phyloP scores from a whole-genome alignment of 2,113 vertebrate species.

The Grammomys surdaster region DNA sequence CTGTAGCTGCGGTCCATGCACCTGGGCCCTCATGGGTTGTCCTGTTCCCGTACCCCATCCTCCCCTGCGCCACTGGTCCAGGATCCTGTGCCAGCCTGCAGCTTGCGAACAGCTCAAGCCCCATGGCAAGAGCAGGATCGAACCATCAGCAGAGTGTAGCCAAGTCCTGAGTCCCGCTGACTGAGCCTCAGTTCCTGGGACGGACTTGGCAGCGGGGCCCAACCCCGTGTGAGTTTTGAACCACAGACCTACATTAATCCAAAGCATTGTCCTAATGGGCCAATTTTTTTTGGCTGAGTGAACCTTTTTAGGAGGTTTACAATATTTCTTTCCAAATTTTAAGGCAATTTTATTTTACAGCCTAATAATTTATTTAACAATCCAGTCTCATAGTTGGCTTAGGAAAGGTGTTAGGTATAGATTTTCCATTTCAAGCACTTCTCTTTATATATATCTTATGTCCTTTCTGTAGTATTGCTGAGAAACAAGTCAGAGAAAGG shows the following conservation, averaged over 20 bases:
- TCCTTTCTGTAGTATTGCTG: not conserved
- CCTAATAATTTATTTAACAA: slow-evolving; percentile 49
- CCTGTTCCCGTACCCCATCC: too few species aligned
- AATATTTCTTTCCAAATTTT: not conserved
- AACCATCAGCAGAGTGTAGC: too few species aligned
- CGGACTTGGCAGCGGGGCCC: too few species aligned
- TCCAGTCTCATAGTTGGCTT: slow-evolving; percentile 18
- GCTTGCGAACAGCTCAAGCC: too few species aligned
- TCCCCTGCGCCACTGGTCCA: too few species aligned
- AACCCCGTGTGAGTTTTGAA: too few species aligned
- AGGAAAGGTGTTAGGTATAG: not conserved
- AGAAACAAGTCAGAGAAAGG: not conserved
- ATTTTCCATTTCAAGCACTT: slow-evolving; percentile 14
- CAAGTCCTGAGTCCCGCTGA: too few species aligned
- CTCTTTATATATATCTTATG: not conserved
- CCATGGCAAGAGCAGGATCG: too few species aligned
- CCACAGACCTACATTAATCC: slow-evolving; percentile 42
- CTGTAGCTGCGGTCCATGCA: too few species aligned
- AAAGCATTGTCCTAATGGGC: slow-evolving; percentile 10
- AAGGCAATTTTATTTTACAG: slow-evolving; percentile 12
- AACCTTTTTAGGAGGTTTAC: slow-evolving; percentile 49
- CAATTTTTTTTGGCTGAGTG: not conserved
- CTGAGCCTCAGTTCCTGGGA: too few species aligned
- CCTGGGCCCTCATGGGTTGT: too few species aligned
- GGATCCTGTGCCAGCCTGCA: too few species aligned